Base-by-base conservation (phyloP, 2,113 vertebrate genomes). In the Catharus fuscescens region DNA sequence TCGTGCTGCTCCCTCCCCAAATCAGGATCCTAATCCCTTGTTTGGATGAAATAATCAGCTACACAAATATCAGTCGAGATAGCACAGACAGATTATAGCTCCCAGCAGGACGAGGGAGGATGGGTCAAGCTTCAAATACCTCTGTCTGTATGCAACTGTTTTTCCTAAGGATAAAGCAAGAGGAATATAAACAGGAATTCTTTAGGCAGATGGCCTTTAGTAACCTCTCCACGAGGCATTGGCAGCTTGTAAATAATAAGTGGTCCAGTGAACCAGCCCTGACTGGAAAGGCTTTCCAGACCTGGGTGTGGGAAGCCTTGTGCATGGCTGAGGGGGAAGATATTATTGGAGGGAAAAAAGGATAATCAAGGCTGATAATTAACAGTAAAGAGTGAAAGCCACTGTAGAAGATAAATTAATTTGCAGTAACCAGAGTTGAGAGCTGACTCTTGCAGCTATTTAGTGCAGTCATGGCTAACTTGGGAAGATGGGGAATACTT, bases 81-180 rank as follows among this genome's bases (percentile, higher is more conserved):
- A 86, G 78, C 78, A 44, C 88, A 91, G 96, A 93, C 90, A 93
- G 90, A 96, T 96, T 89, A 92, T 60, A 90, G 90, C 92, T 93
- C 67, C 86, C 92, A 96, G 92, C 79, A 76, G 95, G 87, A 74
- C 1, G 1, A 61, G 73, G 76, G 91, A 96, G 73, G 90, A 90
- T 92, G 90, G 95, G 83, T 90, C 82, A 92, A 78, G 86, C 83
- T 92, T 89, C 92, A 96, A 96, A 96, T 96, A 91, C 92, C 81
- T 95, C 87, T 91, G 86, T 61, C 65, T 96, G 84, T 31, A 70
- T 93, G 89, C 88, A 79, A 94, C 88, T 95, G 80, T 93, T 96
- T 95, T 96, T 97, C 91, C 78, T 94, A 93, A 89, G 90, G 92
- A 96, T 91, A 84, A 96, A 94, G 66, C 44, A 50, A 69, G 78